These are phyloP conservation scores for Rhynchophorus ferrugineus DNA, from an alignment of 1,140 invertebrate genomes.

Conservation along the genomic window DNA sequence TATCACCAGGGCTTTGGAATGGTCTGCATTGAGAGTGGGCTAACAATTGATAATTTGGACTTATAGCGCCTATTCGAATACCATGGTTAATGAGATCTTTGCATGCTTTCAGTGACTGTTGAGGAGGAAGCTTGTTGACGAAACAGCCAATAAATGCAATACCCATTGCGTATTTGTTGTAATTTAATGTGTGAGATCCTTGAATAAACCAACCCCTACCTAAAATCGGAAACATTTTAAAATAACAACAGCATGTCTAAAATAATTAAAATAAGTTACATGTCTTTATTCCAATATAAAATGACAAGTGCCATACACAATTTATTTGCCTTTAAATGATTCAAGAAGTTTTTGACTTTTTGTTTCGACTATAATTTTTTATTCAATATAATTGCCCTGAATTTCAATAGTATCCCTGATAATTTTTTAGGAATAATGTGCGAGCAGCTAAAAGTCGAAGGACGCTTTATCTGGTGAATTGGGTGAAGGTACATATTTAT, in stretches of 20 bases:
- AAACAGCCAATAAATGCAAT: slow-evolving; percentile 58
- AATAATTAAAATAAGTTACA: too few species aligned
- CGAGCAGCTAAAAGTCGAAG: too few species aligned
- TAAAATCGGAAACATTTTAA: slow-evolving; percentile 5
- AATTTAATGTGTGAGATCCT: slow-evolving; percentile 56
- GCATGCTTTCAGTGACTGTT: slow-evolving; percentile 34
- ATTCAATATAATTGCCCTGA: too few species aligned
- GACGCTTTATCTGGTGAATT: too few species aligned
- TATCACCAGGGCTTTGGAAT: slow-evolving; percentile 39
- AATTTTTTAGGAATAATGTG: too few species aligned
- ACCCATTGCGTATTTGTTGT: slow-evolving; percentile 55
- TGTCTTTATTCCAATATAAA: too few species aligned
- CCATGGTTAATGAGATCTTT: slow-evolving; percentile 41
- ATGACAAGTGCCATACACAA: too few species aligned
- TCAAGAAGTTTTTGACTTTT: too few species aligned
- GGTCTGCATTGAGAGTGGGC: slow-evolving; percentile 45
- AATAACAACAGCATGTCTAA: not conserved
- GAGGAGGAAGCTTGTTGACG: slow-evolving; percentile 39
- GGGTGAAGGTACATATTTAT: too few species aligned
- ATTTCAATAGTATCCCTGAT: too few species aligned
- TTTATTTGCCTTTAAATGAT: too few species aligned
- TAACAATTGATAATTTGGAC: slow-evolving; percentile 43
- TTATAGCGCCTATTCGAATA: slow-evolving; percentile 41
- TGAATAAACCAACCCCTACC: slow-evolving; percentile 53
- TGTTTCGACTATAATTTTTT: too few species aligned